These are phyloP conservation scores for Oikopleura vanhoeffeni DNA, from an alignment of 23 tunicate species.

Conservation along the genomic window DNA sequence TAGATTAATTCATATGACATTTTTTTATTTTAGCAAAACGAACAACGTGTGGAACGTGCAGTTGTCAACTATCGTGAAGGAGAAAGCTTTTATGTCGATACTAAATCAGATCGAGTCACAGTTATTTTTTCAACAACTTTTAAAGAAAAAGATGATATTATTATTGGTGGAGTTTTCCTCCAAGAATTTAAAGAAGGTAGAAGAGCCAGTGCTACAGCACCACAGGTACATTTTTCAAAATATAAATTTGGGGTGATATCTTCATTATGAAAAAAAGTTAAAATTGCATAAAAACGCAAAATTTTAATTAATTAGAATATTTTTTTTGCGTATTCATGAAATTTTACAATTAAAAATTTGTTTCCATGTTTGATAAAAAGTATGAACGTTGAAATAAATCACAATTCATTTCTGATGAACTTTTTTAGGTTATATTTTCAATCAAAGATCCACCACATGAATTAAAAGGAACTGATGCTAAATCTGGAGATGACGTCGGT, in stretches of 20 bases:
- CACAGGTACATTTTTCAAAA: conserved; percentile 23
- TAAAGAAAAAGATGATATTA: conserved; percentile 69
- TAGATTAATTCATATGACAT: conserved; percentile 27
- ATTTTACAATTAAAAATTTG: too few species aligned
- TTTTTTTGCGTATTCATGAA: too few species aligned
- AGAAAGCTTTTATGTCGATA: conserved; percentile 95
- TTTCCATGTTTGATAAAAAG: too few species aligned
- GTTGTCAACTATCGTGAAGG: conserved; percentile 77
- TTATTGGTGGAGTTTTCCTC: conserved; percentile 87
- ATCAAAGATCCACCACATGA: conserved; percentile 77
- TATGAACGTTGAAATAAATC: too few species aligned
- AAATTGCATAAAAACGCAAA: too few species aligned
- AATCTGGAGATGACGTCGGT: conserved; percentile 85
- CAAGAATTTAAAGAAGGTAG: conserved; percentile 87
- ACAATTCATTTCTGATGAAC: not conserved
- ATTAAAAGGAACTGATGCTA: conserved; percentile 46
- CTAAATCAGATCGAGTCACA: conserved; percentile 88
- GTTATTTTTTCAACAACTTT: conserved; percentile 88
- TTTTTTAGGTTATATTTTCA: conserved; percentile 34
- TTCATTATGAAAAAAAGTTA: too few species aligned
- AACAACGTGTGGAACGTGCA: conserved; percentile 39
- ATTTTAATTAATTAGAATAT: too few species aligned
- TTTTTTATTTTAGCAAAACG: conserved; percentile 20
- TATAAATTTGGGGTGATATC: too few species aligned
- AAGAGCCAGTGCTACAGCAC: conserved; percentile 61